Conservation (phyloP, 2,113 vertebrate genomes). For the Rhineura floridana region DNA sequence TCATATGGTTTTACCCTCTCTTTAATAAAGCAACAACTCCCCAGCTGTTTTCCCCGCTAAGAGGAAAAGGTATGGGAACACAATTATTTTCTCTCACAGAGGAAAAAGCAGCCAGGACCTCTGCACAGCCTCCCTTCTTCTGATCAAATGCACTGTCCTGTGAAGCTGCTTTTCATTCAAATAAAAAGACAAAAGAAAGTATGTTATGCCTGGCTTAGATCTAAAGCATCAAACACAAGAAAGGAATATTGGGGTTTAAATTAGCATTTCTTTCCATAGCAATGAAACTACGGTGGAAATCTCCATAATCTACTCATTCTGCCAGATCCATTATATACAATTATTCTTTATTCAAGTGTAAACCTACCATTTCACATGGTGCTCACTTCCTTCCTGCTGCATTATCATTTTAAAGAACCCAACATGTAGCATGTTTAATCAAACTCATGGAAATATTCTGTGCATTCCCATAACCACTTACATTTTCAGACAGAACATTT, state of each 20-base stretch:
- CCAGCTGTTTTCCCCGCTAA: too few relatives aligned
- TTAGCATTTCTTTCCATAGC: conserved; percentile 63
- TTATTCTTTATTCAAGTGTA: conserved; percentile 72
- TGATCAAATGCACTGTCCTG: neutral
- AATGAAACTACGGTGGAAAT: conserved; percentile 63
- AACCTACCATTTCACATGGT: conserved; percentile 58
- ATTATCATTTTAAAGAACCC: conserved; percentile 52
- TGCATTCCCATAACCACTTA: neutral
- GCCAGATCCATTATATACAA: conserved; percentile 71
- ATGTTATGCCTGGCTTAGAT: neutral
- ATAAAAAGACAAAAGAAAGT: neutral
- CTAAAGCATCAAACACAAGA: conserved; percentile 65
- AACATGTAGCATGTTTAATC: conserved; percentile 11
- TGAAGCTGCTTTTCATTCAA: neutral
- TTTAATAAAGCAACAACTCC: too few relatives aligned
- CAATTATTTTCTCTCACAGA: neutral
- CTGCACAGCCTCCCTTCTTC: neutral
- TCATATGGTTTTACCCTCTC: too few relatives aligned
- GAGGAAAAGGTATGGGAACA: too few relatives aligned
- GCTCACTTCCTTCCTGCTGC: conserved; percentile 25
- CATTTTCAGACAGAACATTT: conserved; percentile 3
- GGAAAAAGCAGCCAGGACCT: neutral
- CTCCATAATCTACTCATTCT: conserved; percentile 66
- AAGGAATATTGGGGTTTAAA: conserved; percentile 56
- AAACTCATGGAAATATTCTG: neutral